Percentiles rank a stretch among this genome's conserved stretches.
These are phyloP conservation scores for Terebella lapidaria DNA, from an alignment of 2,888 invertebrate genomes.

Conservation along the genomic window DNA sequence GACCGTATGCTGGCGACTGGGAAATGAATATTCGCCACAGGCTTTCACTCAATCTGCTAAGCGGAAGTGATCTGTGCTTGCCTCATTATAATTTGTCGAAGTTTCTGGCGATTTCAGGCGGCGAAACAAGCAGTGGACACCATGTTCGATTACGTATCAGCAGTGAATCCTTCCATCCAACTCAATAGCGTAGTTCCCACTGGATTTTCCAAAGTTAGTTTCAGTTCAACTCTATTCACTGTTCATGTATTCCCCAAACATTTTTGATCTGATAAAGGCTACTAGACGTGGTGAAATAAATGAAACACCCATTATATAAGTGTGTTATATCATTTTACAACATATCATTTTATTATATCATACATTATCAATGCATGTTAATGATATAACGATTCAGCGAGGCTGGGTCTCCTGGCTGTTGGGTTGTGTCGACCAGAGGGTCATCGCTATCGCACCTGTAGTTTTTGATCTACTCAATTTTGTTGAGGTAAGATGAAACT, in stretches of 20 bases:
- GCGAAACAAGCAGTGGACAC: slow-evolving; percentile 17
- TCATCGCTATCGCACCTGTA: slow-evolving; percentile 16
- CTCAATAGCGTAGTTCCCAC: slow-evolving; percentile 9
- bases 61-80: no score
- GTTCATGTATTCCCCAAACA: no score
- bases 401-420: slow-evolving; percentile 21
- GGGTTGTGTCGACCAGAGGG: slow-evolving; percentile 12
- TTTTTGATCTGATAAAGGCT: no score
- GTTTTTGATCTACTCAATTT: slow-evolving; percentile 17
- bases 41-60: no score
- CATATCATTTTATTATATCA: no score
- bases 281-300: no score
- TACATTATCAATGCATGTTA: slow-evolving; percentile 13
- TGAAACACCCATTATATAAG: neutral
- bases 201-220: slow-evolving; percentile 18
- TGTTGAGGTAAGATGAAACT: slow-evolving; percentile 1
- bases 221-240: no score
- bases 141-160: neutral
- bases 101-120: slow-evolving; percentile 12
- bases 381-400: slow-evolving; percentile 3
- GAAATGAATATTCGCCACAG: no score
- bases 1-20: no score
- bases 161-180: neutral
- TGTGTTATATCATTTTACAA: neutral
- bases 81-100: no score